Percentiles rank a stretch among this genome's conserved stretches.
Evolutionary conservation across 1,140 invertebrate genomes (phyloP).

Genomic region (Galendromus occidentalis): DNA sequence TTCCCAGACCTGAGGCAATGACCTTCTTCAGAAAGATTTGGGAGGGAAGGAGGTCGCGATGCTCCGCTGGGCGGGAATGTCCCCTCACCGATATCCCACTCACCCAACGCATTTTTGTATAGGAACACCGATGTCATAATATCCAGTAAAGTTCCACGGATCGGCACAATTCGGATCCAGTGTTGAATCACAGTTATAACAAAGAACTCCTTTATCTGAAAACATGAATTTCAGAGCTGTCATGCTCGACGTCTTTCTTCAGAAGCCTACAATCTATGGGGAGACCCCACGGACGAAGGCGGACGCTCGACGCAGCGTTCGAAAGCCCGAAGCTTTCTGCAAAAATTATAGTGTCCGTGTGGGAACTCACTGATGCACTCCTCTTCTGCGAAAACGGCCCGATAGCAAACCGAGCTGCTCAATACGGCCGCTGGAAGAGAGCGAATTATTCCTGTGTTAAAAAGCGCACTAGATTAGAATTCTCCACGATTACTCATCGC

Average conservation of each 20-base stretch:
- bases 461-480: no score
- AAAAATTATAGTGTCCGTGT: not conserved
- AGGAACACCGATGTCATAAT: constrained; percentile 34
- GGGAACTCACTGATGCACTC: constrained; percentile 9
- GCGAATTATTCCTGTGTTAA: not conserved
- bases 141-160: constrained; percentile 72
- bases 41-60: no score
- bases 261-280: no score
- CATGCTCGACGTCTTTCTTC: no score
- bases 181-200: constrained; percentile 81
- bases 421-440: not conserved
- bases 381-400: constrained; percentile 6
- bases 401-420: constrained; percentile 9
- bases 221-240: not conserved
- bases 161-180: constrained; percentile 66
- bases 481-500: no score
- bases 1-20: no score
- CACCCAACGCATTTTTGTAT: constrained; percentile 9
- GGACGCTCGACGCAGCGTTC: no score
- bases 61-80: no score
- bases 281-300: no score
- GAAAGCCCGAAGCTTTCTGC: not conserved
- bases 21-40: no score
- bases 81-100: constrained; percentile 8
- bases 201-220: constrained; percentile 26